Percentiles rank a stretch among this genome's conserved stretches.
phyloP scores from a whole-genome alignment of 2,888 invertebrate genomes.

The Nephrotoma flavescens region DNA sequence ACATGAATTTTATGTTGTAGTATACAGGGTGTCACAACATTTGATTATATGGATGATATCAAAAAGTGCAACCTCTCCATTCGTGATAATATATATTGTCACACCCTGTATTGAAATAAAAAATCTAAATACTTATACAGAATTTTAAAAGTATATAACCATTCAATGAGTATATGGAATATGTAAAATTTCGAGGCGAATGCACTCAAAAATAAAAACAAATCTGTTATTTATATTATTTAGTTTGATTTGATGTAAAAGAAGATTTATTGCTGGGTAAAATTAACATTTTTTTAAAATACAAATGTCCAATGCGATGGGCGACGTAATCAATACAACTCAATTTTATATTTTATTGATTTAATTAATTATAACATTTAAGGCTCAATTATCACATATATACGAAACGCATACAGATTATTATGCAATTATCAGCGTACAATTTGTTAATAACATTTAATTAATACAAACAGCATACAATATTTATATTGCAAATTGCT shows the following conservation, averaged over 20 bases:
- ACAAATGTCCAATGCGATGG: neutral
- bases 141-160: too few species aligned
- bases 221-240: neutral
- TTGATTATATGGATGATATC: too few species aligned
- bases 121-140: neutral
- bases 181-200: neutral
- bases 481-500: too few species aligned
- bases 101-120: neutral
- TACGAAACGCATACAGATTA: neutral
- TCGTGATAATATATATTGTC: too few species aligned
- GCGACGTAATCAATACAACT: neutral
- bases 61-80: too few species aligned
- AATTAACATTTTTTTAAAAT: neutral
- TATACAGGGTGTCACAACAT: too few species aligned
- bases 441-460: too few species aligned
- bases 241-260: neutral
- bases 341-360: neutral
- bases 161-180: neutral
- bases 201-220: neutral
- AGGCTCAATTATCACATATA: neutral
- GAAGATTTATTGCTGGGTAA: neutral
- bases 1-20: neutral
- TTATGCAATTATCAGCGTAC: neutral
- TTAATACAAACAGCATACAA: too few species aligned
- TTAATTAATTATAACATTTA: neutral